phyloP scores from a whole-genome alignment of 2,113 vertebrate genomes.

The Phalacrocorax pelagicus region DNA sequence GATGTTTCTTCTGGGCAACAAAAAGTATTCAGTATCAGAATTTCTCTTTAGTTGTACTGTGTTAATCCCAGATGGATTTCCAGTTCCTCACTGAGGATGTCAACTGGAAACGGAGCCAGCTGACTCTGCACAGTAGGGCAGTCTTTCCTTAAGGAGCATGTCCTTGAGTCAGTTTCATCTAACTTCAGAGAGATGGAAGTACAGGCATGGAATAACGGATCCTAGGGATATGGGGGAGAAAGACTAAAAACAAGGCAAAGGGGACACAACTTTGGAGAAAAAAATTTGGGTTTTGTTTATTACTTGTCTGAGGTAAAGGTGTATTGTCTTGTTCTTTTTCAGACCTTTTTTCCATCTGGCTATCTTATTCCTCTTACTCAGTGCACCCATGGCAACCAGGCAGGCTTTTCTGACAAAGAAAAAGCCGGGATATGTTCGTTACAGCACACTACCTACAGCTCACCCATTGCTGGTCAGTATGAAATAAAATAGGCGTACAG shows the following conservation, averaged over 20 bases:
- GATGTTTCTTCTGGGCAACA: neutral
- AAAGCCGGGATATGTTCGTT: slow-evolving; percentile 71
- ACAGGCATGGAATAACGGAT: neutral
- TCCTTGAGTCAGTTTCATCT: neutral
- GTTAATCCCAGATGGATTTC: neutral
- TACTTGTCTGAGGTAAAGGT: neutral
- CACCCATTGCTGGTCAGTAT: slow-evolving; percentile 81
- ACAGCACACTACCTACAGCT: slow-evolving; percentile 80
- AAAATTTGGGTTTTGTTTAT: neutral
- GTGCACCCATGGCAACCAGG: slow-evolving; percentile 75
- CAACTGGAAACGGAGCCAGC: neutral
- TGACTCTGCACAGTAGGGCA: neutral
- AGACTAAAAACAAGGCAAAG: neutral
- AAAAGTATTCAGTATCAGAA: neutral
- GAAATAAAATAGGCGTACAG: rapidly evolving
- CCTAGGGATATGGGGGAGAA: neutral
- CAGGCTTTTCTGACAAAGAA: slow-evolving; percentile 58
- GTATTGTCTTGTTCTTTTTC: slow-evolving; percentile 1
- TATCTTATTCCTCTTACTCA: slow-evolving; percentile 90
- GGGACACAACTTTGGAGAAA: neutral
- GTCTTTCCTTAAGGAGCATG: neutral
- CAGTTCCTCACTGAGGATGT: neutral
- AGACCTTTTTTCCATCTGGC: slow-evolving; percentile 87
- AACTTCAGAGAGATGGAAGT: neutral
- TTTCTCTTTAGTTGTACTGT: neutral